Percentiles rank a stretch among this genome's conserved stretches.
Conservation (phyloP, 2,888 invertebrate genomes). For the Conus canariensis region DNA sequence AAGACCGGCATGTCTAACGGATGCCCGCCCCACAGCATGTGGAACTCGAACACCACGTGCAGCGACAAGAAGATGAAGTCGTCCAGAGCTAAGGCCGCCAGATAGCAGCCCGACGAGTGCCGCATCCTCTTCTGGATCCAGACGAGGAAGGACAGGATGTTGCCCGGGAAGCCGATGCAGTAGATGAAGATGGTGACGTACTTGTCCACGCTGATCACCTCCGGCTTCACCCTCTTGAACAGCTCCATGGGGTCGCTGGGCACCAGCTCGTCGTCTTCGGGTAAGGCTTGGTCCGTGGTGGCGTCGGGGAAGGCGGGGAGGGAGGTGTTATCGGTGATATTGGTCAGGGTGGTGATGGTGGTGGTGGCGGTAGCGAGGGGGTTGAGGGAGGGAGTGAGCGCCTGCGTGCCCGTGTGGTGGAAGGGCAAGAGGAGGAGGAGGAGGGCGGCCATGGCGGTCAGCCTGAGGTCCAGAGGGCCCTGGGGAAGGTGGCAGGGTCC, state of each 20-base stretch:
- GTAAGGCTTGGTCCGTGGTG: no score
- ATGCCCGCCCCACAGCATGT: slow-evolving; percentile 68
- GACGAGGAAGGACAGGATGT: slow-evolving; percentile 75
- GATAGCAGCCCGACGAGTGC: slow-evolving; percentile 77
- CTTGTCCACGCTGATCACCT: slow-evolving; percentile 57
- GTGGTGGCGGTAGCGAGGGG: background rate
- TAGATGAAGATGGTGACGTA: slow-evolving; percentile 74
- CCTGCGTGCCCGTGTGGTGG: background rate
- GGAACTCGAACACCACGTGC: slow-evolving; percentile 73
- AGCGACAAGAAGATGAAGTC: slow-evolving; percentile 75
- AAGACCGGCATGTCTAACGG: slow-evolving; percentile 68
- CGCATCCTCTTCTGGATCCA: slow-evolving; percentile 78
- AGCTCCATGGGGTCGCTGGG: background rate
- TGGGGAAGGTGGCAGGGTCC: background rate
- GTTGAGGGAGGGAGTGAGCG: background rate
- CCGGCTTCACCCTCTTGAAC: background rate
- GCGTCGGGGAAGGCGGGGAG: no score
- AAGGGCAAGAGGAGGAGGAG: slow-evolving; percentile 3
- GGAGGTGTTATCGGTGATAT: background rate
- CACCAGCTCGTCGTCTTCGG: background rate
- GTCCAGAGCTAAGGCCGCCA: slow-evolving; percentile 75
- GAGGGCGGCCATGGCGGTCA: background rate
- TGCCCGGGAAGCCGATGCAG: slow-evolving; percentile 77
- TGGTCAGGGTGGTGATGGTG: background rate
- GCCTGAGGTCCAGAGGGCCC: background rate